These are phyloP conservation scores for Otolemur crassicaudatus DNA, from an alignment of 2,797 vertebrate species.

Conservation along the genomic window DNA sequence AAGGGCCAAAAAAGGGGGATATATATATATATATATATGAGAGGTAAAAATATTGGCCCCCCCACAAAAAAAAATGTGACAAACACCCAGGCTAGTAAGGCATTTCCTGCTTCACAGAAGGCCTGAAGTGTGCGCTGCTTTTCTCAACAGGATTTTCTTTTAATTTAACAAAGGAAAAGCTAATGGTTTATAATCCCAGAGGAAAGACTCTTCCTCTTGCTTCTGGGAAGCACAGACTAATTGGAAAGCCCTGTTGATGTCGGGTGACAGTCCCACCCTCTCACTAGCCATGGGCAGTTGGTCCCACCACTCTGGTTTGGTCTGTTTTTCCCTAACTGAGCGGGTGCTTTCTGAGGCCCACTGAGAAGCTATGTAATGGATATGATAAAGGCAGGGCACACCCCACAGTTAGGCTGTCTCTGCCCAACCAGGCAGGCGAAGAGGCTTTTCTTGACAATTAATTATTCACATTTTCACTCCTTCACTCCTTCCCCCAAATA, in stretches of 20 bases:
- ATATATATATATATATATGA: background rate
- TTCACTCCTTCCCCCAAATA: slow-evolving; percentile 52
- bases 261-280: background rate
- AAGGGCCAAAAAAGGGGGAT: background rate
- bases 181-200: background rate
- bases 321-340: slow-evolving; percentile 29
- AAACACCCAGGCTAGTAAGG: background rate
- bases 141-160: background rate
- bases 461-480: slow-evolving; percentile 71
- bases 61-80: fast-evolving
- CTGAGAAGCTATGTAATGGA: slow-evolving; percentile 65
- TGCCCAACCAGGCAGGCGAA: slow-evolving; percentile 59
- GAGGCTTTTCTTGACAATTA: slow-evolving; percentile 70
- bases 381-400: slow-evolving; percentile 45
- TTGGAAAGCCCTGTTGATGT: slow-evolving; percentile 38
- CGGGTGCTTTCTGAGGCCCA: slow-evolving; percentile 61
- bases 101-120: background rate
- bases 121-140: background rate
- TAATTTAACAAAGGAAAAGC: background rate
- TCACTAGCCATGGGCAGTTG: background rate
- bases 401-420: background rate
- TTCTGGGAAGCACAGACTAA: slow-evolving; percentile 18
- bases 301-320: background rate
- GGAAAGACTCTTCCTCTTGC: background rate
- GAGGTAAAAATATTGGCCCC: background rate